Base-by-base conservation (phyloP, 2,888 invertebrate species). In the Diplazon laetatorius region DNA sequence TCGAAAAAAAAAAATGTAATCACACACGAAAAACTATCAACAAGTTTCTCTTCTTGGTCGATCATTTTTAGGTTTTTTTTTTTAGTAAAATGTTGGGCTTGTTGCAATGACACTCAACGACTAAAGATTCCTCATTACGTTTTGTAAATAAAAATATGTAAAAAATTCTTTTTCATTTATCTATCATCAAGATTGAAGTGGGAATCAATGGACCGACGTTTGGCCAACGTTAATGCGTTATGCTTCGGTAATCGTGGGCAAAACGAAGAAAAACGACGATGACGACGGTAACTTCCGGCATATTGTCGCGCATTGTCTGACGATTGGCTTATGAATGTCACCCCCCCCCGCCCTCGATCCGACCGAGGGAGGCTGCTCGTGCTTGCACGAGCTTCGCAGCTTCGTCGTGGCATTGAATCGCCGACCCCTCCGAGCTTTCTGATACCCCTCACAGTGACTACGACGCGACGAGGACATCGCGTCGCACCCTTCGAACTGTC, bases 321-420 rank as follows among this genome's bases (percentile, higher is more conserved):
- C 57, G 68, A 76, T 80, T 80, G 79, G 76, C 73, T 80, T 69
- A 80, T 76, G 68, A 76, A 80, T 76, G 76, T 80, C 76, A 80
- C 18, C 42, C 60, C 50, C 39, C n/a, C n/a, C n/a, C n/a, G n/a
- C n/a, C n/a, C n/a, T n/a, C n/a, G n/a, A n/a, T n/a, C n/a, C n/a
- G n/a, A n/a, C n/a, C n/a, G n/a, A 30, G 10, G 50, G 50, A 39
- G 14, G 39, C 39, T 52, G 57, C 57, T 35, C 57, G 22, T 60
- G 30, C 48, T n/a, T 62, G 42, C 59, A 18, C 20, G n/a, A 16
- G 52, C 52, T 55, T 35, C 14, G 16, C 9, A 62, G 22, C 42
- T 50, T 22, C 59, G 12, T 10, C 50, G 14, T 74, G 42, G 52
- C 50, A 60, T 74, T 52, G 52, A 68, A 20, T 14, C 60, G n/a